Evolutionary conservation across 2,888 invertebrate genomes (phyloP).

Genomic region (Cremastinae sp.): DNA sequence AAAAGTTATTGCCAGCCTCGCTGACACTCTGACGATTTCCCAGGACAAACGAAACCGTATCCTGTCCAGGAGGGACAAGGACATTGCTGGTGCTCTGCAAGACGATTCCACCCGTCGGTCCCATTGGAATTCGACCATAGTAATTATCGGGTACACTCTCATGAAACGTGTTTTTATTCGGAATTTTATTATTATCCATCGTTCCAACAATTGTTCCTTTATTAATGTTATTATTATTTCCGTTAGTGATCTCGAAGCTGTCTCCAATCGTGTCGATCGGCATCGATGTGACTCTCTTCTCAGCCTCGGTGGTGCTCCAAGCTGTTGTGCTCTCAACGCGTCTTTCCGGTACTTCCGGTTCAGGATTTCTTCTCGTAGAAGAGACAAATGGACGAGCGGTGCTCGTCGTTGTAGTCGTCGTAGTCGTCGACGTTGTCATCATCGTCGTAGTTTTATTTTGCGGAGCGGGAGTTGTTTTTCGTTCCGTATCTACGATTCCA

Average conservation of each 20-base stretch:
- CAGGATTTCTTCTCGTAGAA: conserved; percentile 42
- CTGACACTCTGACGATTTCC: conserved; percentile 83
- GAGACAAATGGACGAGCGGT: conserved; percentile 62
- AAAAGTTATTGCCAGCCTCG: conserved; percentile 49
- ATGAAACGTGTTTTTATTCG: no score
- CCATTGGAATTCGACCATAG: conserved; percentile 44
- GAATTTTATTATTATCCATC: no score
- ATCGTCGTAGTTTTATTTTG: no score
- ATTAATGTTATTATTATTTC: conserved; percentile 62
- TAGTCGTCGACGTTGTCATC: no score
- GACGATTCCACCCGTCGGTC: conserved; percentile 45
- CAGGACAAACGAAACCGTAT: conserved; percentile 85
- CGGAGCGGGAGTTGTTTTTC: no score
- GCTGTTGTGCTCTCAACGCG: conserved; percentile 23
- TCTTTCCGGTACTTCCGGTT: conserved; percentile 8
- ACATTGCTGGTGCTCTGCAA: conserved; percentile 84
- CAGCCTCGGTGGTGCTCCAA: conserved; percentile 5
- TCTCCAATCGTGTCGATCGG: conserved; percentile 66
- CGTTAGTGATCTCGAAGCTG: conserved; percentile 20
- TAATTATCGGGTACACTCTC: no score
- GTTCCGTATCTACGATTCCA: no score
- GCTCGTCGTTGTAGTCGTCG: conserved; percentile 55
- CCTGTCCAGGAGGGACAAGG: conserved; percentile 84
- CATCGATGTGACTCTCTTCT: conserved; percentile 69
- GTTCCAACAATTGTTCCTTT: conserved; percentile 59